phyloP scores from a whole-genome alignment of 2,113 vertebrate genomes.

The Actinemys pallida region DNA sequence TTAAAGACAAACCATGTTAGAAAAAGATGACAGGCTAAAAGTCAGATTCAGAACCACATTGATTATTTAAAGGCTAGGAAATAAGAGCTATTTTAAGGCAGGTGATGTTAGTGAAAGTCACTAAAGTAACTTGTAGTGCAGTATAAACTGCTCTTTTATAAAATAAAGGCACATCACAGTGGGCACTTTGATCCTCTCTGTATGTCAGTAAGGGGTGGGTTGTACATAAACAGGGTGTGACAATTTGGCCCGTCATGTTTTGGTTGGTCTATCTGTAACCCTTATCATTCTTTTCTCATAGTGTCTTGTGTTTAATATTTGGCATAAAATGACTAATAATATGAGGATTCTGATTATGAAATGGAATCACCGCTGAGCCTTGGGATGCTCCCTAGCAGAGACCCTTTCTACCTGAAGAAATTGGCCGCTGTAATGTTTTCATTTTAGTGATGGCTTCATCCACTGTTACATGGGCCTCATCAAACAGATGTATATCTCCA shows the following conservation, averaged over 20 bases:
- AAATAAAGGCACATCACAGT: background rate
- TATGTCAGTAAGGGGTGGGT: background rate
- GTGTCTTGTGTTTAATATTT: background rate
- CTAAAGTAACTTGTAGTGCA: background rate
- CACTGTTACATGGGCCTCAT: background rate
- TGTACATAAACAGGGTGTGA: background rate
- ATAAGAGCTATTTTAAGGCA: background rate
- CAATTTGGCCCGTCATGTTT: background rate
- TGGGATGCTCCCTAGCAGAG: background rate
- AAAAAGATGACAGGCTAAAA: background rate
- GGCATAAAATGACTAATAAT: background rate
- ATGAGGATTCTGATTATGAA: background rate
- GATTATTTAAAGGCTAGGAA: constrained; percentile 27
- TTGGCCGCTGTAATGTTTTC: background rate
- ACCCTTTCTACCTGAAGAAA: background rate
- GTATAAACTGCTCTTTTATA: background rate
- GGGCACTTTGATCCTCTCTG: background rate
- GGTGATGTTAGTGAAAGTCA: background rate
- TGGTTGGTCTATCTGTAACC: background rate
- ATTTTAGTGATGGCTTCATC: background rate
- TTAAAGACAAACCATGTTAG: background rate
- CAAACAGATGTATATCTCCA: constrained; percentile 26
- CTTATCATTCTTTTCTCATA: background rate
- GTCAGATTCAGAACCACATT: background rate
- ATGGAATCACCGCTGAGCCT: background rate